Base-by-base conservation (phyloP, 2,797 vertebrate species). In the Hypotaenidia okinawae region DNA sequence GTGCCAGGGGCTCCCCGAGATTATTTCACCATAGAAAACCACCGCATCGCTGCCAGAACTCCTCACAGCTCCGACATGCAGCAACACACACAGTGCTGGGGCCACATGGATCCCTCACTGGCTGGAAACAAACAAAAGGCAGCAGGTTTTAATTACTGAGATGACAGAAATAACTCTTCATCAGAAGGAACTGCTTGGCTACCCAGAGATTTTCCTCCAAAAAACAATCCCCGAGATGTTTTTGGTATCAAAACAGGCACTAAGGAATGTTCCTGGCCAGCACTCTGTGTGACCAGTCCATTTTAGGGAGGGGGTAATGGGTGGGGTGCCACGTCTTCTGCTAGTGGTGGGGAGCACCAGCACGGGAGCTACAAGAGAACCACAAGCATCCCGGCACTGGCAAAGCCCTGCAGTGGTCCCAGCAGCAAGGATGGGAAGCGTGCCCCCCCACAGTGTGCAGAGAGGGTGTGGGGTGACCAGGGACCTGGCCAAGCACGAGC, bases 391-490 rank as follows among this genome's bases (percentile, higher is more conserved):
- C 54, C 43, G 8, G 24, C 24, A 18, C 16, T 2, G 2, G n/a
- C 37, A 11, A 4, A 45, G 68, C 57, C 62, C 57, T 6, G 2
- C 1, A 0, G 25, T 7, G 30, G 43, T 16, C 33, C 30, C 1
- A 25, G 62, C 0, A 1, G 14, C 0, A 2, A 35, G 47, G 41
- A 47, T 1, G 5, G 19, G 16, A 22, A 28, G 16, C 4, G 6
- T 8, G 16, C 4, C 11, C 33, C 6, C 7, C 7, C 15, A 35
- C 1, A 0, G n/a, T 8, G 24, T 7, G 16, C 35, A 2, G 4
- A 0, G 8, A 22, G 68, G 30, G n/a, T 4, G 3, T 15, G 41
- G 21, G 47, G 70, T 0, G 2, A 6, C 0, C 7, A 22, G 32
- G 12, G 23, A 3, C 5, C 32, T 10, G 16, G n/a, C 27, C 1